Evolutionary conservation across 2,888 invertebrate species (phyloP), one percentile per base, ranked within the genome.

Genomic region (Corbicula japonica): DNA sequence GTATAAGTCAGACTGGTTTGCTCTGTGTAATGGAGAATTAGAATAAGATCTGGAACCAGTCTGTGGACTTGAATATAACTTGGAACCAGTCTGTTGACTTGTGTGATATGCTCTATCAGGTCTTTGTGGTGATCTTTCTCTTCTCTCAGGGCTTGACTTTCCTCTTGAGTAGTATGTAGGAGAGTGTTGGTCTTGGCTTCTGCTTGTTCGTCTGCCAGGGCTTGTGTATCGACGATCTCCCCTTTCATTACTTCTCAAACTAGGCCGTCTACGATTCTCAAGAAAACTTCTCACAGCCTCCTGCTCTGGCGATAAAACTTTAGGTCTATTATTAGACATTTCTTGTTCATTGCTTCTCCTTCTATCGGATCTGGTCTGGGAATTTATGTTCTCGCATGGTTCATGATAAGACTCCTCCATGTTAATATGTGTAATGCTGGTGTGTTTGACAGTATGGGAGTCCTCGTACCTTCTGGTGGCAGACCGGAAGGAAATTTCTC

Each of bases 281-380:
- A 83, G 79, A 35, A 83, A 83, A 38, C 65, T 76, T 71, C 68
- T 80, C 1, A 83, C 79, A n/a, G 76, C 83, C 8, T 41, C 21
- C 34, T 83, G 83, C 35, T 83, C 73, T 8, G 83, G 83, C 1
- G 83, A 83, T 23, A 80, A 48, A 63, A 83, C 76, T 44, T 62
- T 78, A n/a, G n/a, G n/a, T n/a, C n/a, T n/a, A n/a, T n/a, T n/a
- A 1, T 30, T 23, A 2, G 54, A 41, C n/a, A 54, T 28, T 26
- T 32, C 26, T 18, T 48, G 34, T 50, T 50, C 63, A 63, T 50
- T 32, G 26, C 63, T 63, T 0, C 28, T 41, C 30, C 66, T 52
- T 41, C 28, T 52, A 38, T 54, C 52, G 1, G 41, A 26, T 21
- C 30, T 66, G n/a, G 54, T 34, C 26, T 72, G 48, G 5, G 71